Base-by-base conservation (phyloP, 2,888 invertebrate species). In the Drosophila seclusa region DNA sequence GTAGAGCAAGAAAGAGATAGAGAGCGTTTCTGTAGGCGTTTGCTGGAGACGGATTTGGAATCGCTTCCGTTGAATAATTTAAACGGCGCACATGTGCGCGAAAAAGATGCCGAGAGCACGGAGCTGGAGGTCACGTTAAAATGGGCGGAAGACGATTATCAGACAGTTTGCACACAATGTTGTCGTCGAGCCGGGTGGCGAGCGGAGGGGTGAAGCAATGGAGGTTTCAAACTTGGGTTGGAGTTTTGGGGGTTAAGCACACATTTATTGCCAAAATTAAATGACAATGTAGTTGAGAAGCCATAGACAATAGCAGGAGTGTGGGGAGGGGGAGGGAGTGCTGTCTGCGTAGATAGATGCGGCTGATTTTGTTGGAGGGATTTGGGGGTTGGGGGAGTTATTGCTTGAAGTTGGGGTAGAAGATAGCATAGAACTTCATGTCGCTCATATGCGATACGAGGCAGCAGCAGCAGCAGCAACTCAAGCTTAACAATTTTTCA, bases 251-350 rank as follows among this genome's bases (percentile, higher is more conserved):
- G 64, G 32, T 36, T 65, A 58, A 64, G 65, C 66, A 76, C 81
- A 77, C 91, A 89, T 91, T 89, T 89, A 89, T 89, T 87, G 89
- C 91, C 89, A 85, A 90, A 91, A 88, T 89, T 91, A 91, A 91
- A 89, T 91, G 91, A 91, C 90, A 89, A 87, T 89, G 90, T 87
- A 86, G 88, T 83, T 81, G 88, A 81, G 70, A 80, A 77, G 69
- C 80, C 74, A 78, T 61, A 57, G 45, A 50, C 32, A 34, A 59
- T n/a, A 58, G 55, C 52, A 24, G 52, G n/a, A 50, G 49, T 13
- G 18, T 13, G 29, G 8, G 27, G 42, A 4, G 16, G n/a, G 8
- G 11, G 10, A 11, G 66, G 64, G 68, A 2, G 24, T 24, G 45
- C 61, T 73, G 77, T 71, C 73, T 76, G 60, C 70, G 66, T 61